Base-by-base conservation (phyloP, 2,888 invertebrate species). In the Perizoma affinitatum region DNA sequence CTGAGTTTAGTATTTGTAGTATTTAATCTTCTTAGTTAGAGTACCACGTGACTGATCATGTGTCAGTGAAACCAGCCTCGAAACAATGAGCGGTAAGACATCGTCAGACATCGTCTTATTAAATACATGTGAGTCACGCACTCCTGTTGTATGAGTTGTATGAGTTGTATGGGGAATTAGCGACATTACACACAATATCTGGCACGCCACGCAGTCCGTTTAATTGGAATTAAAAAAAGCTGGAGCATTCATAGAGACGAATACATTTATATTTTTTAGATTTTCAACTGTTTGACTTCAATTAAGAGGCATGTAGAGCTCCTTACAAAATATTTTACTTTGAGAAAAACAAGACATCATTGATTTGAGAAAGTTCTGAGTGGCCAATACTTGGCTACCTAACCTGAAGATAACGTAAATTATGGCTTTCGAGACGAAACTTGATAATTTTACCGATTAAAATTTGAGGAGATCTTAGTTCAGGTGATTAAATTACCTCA, bases 41-140 rank as follows among this genome's bases (percentile, higher is more conserved):
- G 11, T 50, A 44, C 48, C 52, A 59, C 54, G 59, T 54, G 54
- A 54, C 44, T 49, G 42, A 48, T 45, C 45, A 44, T 54, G 10
- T 10, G 8, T 45, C 40, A n/a, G 11, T 46, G 42, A 38, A 52
- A 58, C 52, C 51, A 46, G 42, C 34, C 10, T 1, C 22, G 9
- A 55, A 49, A 33, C 10, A 48, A 42, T 44, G 38, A 50, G 6
- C 40, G 10, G 40, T 41, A 44, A 47, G 47, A 48, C 58, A 36
- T 10, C 34, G 7, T 36, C 40, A n/a, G 45, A 4, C 5, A n/a
- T n/a, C 40, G 40, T 10, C 43, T 38, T 22, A 53, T 11, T 33
- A 10, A n/a, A 42, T 35, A 44, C 58, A 69, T 68, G 76, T 80
- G 79, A 80, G 65, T 80, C 80, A 80, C 54, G 68, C 69, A 61